Evolutionary conservation across 2,888 invertebrate genomes (phyloP).

Genomic region (Aporophyla nigra): DNA sequence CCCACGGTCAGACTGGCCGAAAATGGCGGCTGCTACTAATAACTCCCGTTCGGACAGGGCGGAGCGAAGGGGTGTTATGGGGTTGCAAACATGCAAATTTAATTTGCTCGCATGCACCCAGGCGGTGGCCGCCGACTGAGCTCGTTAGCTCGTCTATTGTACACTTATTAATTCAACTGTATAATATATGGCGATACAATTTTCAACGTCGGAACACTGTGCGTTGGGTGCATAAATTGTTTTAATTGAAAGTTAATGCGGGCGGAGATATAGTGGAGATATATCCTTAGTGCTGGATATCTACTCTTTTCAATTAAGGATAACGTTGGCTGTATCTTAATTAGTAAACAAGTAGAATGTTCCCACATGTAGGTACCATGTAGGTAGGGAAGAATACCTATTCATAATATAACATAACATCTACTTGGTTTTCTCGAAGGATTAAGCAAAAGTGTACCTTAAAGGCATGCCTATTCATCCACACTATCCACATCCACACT

Average conservation of each 20-base stretch:
- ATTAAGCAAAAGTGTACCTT: too few relatives aligned
- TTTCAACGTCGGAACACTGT: slow-evolving; percentile 72
- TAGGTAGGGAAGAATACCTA: neutral
- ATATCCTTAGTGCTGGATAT: slow-evolving; percentile 36
- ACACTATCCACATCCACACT: too few relatives aligned
- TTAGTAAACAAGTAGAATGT: slow-evolving; percentile 35
- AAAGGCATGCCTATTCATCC: too few relatives aligned
- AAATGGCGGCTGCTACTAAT: slow-evolving; percentile 80
- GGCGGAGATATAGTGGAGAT: slow-evolving; percentile 68
- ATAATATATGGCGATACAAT: slow-evolving; percentile 83
- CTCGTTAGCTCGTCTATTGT: slow-evolving; percentile 85
- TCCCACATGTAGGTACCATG: slow-evolving; percentile 29
- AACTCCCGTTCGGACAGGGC: slow-evolving; percentile 72
- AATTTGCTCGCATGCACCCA: slow-evolving; percentile 84
- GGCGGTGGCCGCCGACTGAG: slow-evolving; percentile 81
- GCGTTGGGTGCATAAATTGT: slow-evolving; percentile 83
- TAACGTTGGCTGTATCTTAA: slow-evolving; percentile 21
- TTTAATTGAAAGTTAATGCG: slow-evolving; percentile 89
- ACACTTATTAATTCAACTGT: slow-evolving; percentile 88
- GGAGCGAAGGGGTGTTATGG: slow-evolving; percentile 78
- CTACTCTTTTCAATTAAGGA: slow-evolving; percentile 51
- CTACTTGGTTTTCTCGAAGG: too few relatives aligned
- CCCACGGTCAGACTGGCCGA: slow-evolving; percentile 73
- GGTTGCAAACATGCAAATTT: slow-evolving; percentile 89
- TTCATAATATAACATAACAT: too few relatives aligned